A percentile compares a stretch with the other conserved stretches of the same genome.
These are phyloP conservation scores for Dinomys branickii DNA, from an alignment of 2,113 vertebrate species.

Conservation along the genomic window DNA sequence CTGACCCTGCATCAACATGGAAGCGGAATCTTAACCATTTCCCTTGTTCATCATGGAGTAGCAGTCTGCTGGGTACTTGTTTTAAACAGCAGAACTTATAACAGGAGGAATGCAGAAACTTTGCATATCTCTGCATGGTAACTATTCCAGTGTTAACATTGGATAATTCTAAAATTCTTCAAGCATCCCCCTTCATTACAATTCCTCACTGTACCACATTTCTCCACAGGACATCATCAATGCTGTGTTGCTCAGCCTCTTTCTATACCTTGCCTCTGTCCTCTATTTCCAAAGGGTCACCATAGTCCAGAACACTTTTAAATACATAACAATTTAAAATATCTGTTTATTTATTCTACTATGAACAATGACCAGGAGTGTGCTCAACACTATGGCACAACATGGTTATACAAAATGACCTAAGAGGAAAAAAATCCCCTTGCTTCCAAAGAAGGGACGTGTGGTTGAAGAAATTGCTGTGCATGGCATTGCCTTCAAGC, in stretches of 20 bases:
- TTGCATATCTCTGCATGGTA: background rate
- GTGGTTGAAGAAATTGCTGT: background rate
- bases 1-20: background rate
- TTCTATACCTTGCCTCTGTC: background rate
- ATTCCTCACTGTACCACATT: background rate
- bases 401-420: background rate
- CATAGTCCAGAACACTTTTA: background rate
- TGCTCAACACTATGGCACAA: background rate
- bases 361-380: background rate
- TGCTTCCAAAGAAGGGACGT: background rate
- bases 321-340: background rate
- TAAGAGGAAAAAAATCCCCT: background rate
- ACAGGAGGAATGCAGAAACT: background rate
- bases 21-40: slow-evolving; percentile 2
- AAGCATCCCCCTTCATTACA: background rate
- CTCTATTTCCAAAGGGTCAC: background rate
- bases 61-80: background rate
- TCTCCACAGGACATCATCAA: background rate
- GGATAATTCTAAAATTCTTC: background rate
- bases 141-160: background rate
- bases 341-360: background rate
- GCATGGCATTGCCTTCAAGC: background rate
- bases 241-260: background rate
- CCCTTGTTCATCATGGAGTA: background rate
- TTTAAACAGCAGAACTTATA: background rate